A percentile compares a stretch with the other conserved stretches of the same genome.
Conservation (phyloP, 1,140 invertebrate species). For the Achroia grisella region DNA sequence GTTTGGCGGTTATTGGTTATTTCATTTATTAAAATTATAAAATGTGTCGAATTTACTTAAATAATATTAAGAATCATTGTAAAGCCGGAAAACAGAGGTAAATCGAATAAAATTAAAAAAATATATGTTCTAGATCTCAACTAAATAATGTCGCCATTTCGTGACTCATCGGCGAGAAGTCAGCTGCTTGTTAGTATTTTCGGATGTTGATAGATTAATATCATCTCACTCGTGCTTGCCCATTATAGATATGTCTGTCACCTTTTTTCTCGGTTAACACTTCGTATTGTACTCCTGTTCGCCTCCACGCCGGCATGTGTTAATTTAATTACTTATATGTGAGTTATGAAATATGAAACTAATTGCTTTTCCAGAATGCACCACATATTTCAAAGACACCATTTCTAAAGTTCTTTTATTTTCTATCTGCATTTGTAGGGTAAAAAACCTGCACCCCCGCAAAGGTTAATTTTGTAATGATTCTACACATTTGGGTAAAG, state of each 20-base stretch:
- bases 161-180: constrained; percentile 51
- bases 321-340: constrained; percentile 44
- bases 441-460: constrained; percentile 6
- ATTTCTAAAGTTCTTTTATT: no score
- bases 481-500: background rate
- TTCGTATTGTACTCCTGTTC: constrained; percentile 24
- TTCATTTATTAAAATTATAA: no score
- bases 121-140: constrained; percentile 28
- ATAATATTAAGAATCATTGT: no score
- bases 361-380: background rate
- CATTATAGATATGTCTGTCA: constrained; percentile 31
- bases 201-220: constrained; percentile 29
- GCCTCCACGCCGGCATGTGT: constrained; percentile 46
- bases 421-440: background rate
- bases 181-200: constrained; percentile 29
- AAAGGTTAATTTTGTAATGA: constrained; percentile 5
- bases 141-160: constrained; percentile 39
- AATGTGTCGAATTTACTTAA: background rate
- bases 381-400: no score
- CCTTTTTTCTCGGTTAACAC: constrained; percentile 28
- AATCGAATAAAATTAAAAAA: constrained; percentile 6
- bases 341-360: background rate
- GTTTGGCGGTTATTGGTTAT: no score
- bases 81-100: background rate
- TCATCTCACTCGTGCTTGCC: constrained; percentile 35